A percentile compares a stretch with the other conserved stretches of the same genome.
Conservation (phyloP, 2,797 vertebrate species). For the Sebastiscus tertius region DNA sequence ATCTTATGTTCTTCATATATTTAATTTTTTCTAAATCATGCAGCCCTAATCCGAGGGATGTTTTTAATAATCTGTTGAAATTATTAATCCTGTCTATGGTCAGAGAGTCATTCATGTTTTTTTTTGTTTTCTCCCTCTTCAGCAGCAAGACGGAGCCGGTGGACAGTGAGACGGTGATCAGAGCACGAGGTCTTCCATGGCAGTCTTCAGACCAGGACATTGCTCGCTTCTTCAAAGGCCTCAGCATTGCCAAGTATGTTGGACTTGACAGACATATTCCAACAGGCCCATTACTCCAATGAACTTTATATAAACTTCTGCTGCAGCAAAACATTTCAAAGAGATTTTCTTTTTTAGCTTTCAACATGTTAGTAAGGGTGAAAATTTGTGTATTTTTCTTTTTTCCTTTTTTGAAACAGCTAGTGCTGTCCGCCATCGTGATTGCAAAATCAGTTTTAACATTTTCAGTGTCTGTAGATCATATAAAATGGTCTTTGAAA, state of each 20-base stretch:
- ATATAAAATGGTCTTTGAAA: not conserved
- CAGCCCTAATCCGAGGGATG: not conserved
- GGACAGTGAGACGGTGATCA: slow-evolving; percentile 94
- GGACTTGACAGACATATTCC: not conserved
- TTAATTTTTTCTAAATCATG: too few relatives aligned
- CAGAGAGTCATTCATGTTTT: not conserved
- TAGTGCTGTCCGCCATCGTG: not conserved
- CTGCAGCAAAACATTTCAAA: not conserved
- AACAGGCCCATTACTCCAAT: not conserved
- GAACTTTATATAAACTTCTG: not conserved
- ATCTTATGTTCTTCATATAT: too few relatives aligned
- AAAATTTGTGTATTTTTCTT: not conserved
- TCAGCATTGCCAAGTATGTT: slow-evolving; percentile 95
- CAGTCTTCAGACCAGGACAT: slow-evolving; percentile 98
- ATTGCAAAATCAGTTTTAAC: not conserved
- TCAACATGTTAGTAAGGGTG: not conserved
- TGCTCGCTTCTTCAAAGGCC: slow-evolving; percentile 97
- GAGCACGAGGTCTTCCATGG: slow-evolving; percentile 95
- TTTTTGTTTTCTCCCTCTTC: not conserved
- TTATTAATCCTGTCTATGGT: not conserved
- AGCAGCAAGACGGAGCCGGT: slow-evolving; percentile 92
- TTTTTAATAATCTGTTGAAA: not conserved
- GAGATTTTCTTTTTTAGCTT: not conserved
- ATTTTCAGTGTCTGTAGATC: not conserved
- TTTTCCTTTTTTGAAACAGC: not conserved